Evolutionary conservation across 1,140 invertebrate species (phyloP).

Genomic region (Caenorhabditis inopinata): DNA sequence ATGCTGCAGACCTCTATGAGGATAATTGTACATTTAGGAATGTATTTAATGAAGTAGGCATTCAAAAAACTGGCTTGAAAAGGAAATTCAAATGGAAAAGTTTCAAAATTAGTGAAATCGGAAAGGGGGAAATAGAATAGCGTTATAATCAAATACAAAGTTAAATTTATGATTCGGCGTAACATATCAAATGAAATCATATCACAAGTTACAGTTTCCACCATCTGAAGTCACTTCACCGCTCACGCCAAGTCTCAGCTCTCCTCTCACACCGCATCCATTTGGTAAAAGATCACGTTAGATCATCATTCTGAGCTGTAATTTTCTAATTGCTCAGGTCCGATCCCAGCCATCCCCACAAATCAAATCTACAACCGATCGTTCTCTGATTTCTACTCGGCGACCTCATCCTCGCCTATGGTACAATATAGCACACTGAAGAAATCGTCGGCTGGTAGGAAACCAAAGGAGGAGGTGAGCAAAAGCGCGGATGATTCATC

Average conservation of each 20-base stretch:
- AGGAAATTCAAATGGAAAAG: too few relatives aligned
- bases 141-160: too few relatives aligned
- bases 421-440: background rate
- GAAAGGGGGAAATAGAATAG: too few relatives aligned
- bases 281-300: background rate
- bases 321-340: too few relatives aligned
- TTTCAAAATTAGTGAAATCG: too few relatives aligned
- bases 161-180: too few relatives aligned
- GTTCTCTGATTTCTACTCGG: background rate
- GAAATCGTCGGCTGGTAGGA: constrained; percentile 22
- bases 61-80: too few relatives aligned
- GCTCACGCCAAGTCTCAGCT: background rate
- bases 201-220: background rate
- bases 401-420: background rate
- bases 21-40: background rate
- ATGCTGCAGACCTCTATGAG: background rate
- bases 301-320: too few relatives aligned
- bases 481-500: too few relatives aligned
- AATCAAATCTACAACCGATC: background rate
- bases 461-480: constrained; percentile 16
- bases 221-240: background rate
- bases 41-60: background rate
- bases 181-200: background rate
- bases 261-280: background rate
- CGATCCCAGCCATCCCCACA: background rate